Evolutionary conservation across 2,888 invertebrate genomes (phyloP), one percentile per base, ranked within the genome.

Genomic region (Dasysyrphus albostriatus): DNA sequence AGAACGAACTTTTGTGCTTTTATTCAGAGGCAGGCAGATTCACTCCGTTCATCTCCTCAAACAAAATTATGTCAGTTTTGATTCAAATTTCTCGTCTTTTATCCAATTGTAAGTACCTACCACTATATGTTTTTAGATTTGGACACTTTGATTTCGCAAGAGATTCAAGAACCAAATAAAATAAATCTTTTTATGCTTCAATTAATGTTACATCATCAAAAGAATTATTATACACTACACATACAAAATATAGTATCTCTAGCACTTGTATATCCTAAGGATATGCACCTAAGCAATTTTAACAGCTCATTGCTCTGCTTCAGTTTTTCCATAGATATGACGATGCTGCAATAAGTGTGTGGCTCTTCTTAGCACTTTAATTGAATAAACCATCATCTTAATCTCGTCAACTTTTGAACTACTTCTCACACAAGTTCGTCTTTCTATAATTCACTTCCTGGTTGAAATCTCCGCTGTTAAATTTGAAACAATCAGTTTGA

Each of bases 401-500:
- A 51, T 51, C 29, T 37, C 42, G 42, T 34, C 39, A 29, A n/a
- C 32, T 47, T 42, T 49, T 67, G 24, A 77, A 59, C 59, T 49
- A 59, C 42, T 32, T 79, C 9, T 10, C 32, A n/a, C 54, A n/a
- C 54, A 54, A 65, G 19, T 73, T 19, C 44, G 3, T 32, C 10
- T 19, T n/a, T 49, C 32, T n/a, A 70, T 49, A 69, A 54, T 29
- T 74, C 65, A 59, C 72, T 84, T 85, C 81, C 81, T 85, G 81
- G 16, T 72, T 37, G 2, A 56, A 75, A 56, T 32, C 56, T 10
- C 19, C n/a, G 10, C 59, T n/a, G 16, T 47, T 69, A 83, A 39
- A 63, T 10, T 49, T 56, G 37, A 75, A 75, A 67, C 58, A 76
- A 80, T 76, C 70, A 58, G 16, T 67, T 67, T 67, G 58, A 76